Evolutionary conservation across 35 echinoderm and acorn worm genomes (phyloP), one percentile per base, ranked within the genome.

Genomic region (Patiria miniata): DNA sequence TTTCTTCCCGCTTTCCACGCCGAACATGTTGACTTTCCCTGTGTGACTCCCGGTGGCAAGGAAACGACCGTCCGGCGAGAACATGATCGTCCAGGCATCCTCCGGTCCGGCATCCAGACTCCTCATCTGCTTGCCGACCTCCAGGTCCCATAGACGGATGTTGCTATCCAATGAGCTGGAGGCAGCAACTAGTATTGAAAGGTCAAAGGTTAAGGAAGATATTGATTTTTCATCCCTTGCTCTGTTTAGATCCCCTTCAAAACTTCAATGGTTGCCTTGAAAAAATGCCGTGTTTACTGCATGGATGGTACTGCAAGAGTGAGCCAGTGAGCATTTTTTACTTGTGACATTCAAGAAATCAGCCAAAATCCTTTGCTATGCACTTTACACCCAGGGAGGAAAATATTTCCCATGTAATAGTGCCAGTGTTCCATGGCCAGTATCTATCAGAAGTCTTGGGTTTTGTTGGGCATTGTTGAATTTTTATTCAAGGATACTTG

Each of bases 21-120:
- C 87, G 85, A 99, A 99, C 77, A 99, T 86, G 80, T 99, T 99
- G 37, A 99, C 94, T 61, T 99, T 99, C 15, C 96, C 96, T 12
- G 89, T 93, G 37, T 99, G 93, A 51, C 96, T 95, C 26, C 96
- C 96, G 23, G 92, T 92, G 1, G 96, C 96, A 12, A 99, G 61
- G 59, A 87, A 90, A 18, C 83, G 81, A 40, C 89, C 93, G 82
- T 99, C 96, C 1, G 96, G 96, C 14, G 96, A 99, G 37, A 99
- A 99, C 3, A 89, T 86, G 53, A 99, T 82, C 7, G 96, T 99
- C 96, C 96, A 99, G 19, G 96, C 96, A 95, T 99, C 96, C 59
- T 94, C 94, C 88, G 95, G 95, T 78, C 95, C 95, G 14, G 95
- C 91, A 79, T 97, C 95, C 3, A 97, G 93, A 32, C 85, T 87